Evolutionary conservation across 2,888 invertebrate species (phyloP).

Genomic region (Drosophila robusta): DNA sequence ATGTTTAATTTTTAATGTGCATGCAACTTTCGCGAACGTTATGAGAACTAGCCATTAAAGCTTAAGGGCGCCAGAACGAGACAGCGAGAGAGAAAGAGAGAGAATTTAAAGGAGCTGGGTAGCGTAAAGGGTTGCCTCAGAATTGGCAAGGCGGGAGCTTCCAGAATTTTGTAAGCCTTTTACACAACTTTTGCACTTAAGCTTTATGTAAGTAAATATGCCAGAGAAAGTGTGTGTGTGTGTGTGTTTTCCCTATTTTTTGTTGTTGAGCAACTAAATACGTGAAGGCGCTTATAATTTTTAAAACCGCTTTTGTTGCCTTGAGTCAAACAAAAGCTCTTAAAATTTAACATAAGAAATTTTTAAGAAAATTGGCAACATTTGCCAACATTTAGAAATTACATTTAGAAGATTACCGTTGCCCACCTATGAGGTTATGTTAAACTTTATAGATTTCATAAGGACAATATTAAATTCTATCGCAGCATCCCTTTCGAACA

Average conservation of each 20-base stretch:
- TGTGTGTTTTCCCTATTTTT: slow-evolving; percentile 41
- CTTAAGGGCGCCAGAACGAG: slow-evolving; percentile 2
- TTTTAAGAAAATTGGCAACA: not conserved
- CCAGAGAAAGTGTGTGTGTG: slow-evolving; percentile 23
- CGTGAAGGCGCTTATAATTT: slow-evolving; percentile 58
- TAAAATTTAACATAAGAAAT: slow-evolving; percentile 4
- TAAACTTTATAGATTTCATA: too few species aligned
- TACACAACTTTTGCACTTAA: slow-evolving; percentile 79
- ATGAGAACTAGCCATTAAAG: slow-evolving; percentile 32
- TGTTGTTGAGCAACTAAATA: slow-evolving; percentile 39
- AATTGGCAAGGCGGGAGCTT: slow-evolving; percentile 24
- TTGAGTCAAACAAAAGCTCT: slow-evolving; percentile 32
- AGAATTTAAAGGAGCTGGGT: not conserved
- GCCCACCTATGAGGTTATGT: too few species aligned
- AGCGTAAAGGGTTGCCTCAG: slow-evolving; percentile 48
- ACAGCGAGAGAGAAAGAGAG: not conserved
- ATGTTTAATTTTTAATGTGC: slow-evolving; percentile 75
- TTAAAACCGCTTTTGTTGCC: slow-evolving; percentile 34
- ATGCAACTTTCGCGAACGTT: slow-evolving; percentile 64
- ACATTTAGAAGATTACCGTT: not conserved
- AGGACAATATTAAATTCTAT: not conserved
- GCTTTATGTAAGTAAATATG: slow-evolving; percentile 66
- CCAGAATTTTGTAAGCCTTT: slow-evolving; percentile 73
- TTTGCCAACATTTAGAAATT: not conserved
- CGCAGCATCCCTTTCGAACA: not conserved